phyloP scores from a whole-genome alignment of 2,113 vertebrate genomes.

The Hirundichthys speculiger region DNA sequence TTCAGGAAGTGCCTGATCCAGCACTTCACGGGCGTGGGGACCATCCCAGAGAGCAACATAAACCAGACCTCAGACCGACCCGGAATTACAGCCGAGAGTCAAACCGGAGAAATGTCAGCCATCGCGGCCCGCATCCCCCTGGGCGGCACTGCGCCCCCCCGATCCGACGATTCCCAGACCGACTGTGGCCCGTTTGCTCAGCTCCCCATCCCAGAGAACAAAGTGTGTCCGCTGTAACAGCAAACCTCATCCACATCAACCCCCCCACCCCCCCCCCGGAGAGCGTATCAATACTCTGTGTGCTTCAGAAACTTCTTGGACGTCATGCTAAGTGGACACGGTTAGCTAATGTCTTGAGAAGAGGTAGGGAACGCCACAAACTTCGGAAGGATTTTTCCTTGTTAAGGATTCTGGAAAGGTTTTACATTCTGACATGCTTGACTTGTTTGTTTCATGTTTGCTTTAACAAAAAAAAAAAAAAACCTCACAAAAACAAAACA shows the following conservation, averaged over 20 bases:
- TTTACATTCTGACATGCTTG: slow-evolving; percentile 7
- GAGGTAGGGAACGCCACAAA: neutral
- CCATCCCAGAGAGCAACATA: slow-evolving; percentile 60
- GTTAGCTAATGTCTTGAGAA: neutral
- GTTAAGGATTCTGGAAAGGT: neutral
- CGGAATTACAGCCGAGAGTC: slow-evolving; percentile 67
- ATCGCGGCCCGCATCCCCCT: slow-evolving; percentile 69
- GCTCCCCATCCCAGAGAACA: slow-evolving; percentile 81
- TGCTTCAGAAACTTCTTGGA: slow-evolving; percentile 6
- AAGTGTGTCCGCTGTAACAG: slow-evolving; percentile 77
- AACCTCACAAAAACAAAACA: too few relatives aligned
- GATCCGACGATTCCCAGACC: slow-evolving; percentile 66
- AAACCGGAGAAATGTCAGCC: slow-evolving; percentile 80
- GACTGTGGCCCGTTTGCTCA: slow-evolving; percentile 70
- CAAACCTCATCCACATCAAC: neutral
- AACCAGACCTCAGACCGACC: slow-evolving; percentile 77
- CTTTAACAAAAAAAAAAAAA: slow-evolving; percentile 8
- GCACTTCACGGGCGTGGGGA: slow-evolving; percentile 77
- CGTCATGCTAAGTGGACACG: neutral
- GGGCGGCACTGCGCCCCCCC: slow-evolving; percentile 45
- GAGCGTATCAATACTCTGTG: too few relatives aligned
- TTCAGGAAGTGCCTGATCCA: slow-evolving; percentile 88
- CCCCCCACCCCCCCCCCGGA: too few relatives aligned
- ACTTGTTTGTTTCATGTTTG: slow-evolving; percentile 4
- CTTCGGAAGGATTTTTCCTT: neutral